Evolutionary conservation across 2,888 invertebrate genomes (phyloP), one percentile per base, ranked within the genome.

Genomic region (Cheilosia vulpina): DNA sequence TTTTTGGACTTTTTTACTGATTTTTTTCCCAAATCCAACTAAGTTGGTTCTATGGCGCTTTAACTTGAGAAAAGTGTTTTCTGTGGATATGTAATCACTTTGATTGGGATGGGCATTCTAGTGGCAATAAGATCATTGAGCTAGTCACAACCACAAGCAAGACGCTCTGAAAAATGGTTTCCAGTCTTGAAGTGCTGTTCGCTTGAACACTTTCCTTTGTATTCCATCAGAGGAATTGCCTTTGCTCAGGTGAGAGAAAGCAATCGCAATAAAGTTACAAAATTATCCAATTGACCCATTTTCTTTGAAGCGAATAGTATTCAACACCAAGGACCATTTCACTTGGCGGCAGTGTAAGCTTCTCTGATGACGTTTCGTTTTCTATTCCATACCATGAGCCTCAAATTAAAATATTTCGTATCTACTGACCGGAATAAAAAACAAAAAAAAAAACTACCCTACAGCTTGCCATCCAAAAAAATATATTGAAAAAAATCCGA

Each of bases 351-450:
- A n/a, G 9, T 17, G 17, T 45, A 17, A 72, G 21, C 38, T 41
- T 9, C 4, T 24, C 17, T 31, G 17, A 47, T n/a, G 13, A 52
- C 5, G 41, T 17, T 53, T 6, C 13, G 53, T 52, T 57, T 65
- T 65, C 17, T 57, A 41, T 63, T 19, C 13, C 13, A 19, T 15
- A 45, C 2, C 6, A 2, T 31, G 43, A 5, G 38, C 21, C n/a
- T 71, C 15, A 60, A 76, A 81, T 31, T 63, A 76, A 65, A 82
- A 71, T 76, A 52, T 53, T 55, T 77, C 47, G 63, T 76, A 65
- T 72, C 65, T 60, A 66, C 41, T 69, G 77, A 76, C 71, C 76
- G 38, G 60, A 52, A 38, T 9, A 47, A 45, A 47, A 69, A 15
- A 19, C n/a, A 27, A 31, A 55, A 19, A 38, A 11, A 38, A 50